Conservation (phyloP, 2,888 invertebrate species). For the Rhyacophila evoluta region DNA sequence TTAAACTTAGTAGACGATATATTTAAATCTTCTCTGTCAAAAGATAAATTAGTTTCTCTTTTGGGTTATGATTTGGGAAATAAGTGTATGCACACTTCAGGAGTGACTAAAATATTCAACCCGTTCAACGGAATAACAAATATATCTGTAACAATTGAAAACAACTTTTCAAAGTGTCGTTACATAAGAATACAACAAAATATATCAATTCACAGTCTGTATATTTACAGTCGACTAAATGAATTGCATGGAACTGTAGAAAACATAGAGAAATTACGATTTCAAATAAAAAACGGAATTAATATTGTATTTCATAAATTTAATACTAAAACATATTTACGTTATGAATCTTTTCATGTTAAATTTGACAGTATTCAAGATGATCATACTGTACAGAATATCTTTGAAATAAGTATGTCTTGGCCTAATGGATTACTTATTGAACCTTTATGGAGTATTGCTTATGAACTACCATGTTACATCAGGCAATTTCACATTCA, state of each 20-base stretch:
- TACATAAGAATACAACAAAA: slow-evolving; percentile 58
- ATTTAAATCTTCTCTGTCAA: slow-evolving; percentile 52
- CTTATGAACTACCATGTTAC: slow-evolving; percentile 61
- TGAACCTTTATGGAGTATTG: slow-evolving; percentile 62
- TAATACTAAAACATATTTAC: neutral
- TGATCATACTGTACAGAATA: neutral
- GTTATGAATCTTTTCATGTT: neutral
- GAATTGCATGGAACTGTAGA: slow-evolving; percentile 59
- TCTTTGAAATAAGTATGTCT: slow-evolving; percentile 55
- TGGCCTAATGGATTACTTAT: slow-evolving; percentile 67
- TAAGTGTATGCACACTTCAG: slow-evolving; percentile 65
- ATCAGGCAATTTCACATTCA: slow-evolving; percentile 62
- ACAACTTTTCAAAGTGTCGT: slow-evolving; percentile 23
- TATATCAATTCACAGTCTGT: slow-evolving; percentile 58
- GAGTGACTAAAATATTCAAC: slow-evolving; percentile 63
- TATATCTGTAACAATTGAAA: slow-evolving; percentile 20
- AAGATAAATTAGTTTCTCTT: slow-evolving; percentile 53
- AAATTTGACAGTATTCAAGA: neutral
- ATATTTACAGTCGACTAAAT: slow-evolving; percentile 54
- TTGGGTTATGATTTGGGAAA: slow-evolving; percentile 64
- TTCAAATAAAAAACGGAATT: slow-evolving; percentile 30
- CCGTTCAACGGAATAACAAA: slow-evolving; percentile 62
- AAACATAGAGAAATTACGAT: slow-evolving; percentile 28
- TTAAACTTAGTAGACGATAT: neutral
- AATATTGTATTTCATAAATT: slow-evolving; percentile 33